These are phyloP conservation scores for Lepidothrix coronata DNA, from an alignment of 2,113 vertebrate genomes.

Conservation along the genomic window DNA sequence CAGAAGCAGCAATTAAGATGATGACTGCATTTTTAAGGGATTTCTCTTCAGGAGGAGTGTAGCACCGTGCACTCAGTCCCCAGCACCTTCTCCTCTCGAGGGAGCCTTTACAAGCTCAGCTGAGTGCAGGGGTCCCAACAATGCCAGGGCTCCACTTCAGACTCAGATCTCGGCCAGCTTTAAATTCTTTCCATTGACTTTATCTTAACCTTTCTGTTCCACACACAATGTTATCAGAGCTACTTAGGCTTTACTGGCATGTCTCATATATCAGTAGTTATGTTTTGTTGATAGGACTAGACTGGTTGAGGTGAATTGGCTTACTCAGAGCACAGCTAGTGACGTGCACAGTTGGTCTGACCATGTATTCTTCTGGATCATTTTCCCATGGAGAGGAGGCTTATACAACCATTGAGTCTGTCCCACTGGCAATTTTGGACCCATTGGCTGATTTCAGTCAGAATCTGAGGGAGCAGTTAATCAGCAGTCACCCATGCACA, in stretches of 20 bases:
- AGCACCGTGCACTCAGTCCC: not conserved
- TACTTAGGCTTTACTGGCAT: not conserved
- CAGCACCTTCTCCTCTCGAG: not conserved
- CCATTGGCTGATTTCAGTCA: not conserved
- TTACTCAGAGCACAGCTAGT: not conserved
- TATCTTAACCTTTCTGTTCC: conserved; percentile 29
- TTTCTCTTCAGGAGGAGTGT: not conserved
- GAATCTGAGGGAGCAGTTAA: not conserved
- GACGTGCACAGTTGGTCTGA: not conserved
- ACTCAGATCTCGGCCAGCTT: not conserved
- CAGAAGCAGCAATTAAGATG: not conserved
- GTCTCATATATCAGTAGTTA: not conserved
- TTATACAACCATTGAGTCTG: not conserved
- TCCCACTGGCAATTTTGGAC: not conserved
- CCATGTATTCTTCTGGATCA: not conserved
- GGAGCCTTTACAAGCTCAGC: not conserved
- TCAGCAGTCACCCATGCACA: not conserved
- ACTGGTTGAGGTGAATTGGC: not conserved
- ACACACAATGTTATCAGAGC: not conserved
- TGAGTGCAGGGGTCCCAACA: not conserved
- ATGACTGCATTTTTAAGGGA: not conserved
- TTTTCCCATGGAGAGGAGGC: conserved; percentile 10
- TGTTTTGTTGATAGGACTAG: not conserved
- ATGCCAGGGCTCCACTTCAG: not conserved
- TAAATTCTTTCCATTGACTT: conserved; percentile 7